Percentiles rank a stretch among this genome's conserved stretches.
Conservation (phyloP, 1,140 invertebrate genomes). For the Lasaia peninsularis region DNA sequence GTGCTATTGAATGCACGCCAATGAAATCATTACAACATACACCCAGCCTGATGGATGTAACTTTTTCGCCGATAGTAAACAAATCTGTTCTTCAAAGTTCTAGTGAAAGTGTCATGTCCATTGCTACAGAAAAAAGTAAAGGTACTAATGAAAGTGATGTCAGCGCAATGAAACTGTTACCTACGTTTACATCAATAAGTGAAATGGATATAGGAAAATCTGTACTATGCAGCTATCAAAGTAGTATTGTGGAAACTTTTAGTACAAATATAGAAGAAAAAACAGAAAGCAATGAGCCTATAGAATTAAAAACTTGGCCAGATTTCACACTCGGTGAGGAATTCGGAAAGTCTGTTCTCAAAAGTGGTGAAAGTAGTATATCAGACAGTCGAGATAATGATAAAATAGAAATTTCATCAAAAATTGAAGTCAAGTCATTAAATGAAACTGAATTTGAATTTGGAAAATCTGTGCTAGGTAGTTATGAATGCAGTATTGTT, state of each 20-base stretch:
- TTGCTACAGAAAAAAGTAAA: slow-evolving; percentile 36
- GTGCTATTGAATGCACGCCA: slow-evolving; percentile 56
- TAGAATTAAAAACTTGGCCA: not conserved
- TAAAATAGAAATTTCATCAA: slow-evolving; percentile 7
- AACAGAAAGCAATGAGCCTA: not conserved
- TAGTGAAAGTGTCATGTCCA: slow-evolving; percentile 41
- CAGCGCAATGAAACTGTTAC: slow-evolving; percentile 36
- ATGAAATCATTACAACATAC: slow-evolving; percentile 46
- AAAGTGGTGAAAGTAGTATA: slow-evolving; percentile 5
- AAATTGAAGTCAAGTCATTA: slow-evolving; percentile 28
- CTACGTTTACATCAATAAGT: slow-evolving; percentile 43
- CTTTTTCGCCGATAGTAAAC: slow-evolving; percentile 60
- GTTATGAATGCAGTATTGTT: slow-evolving; percentile 38
- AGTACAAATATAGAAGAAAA: slow-evolving; percentile 7
- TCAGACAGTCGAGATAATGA: slow-evolving; percentile 15
- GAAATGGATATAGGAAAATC: slow-evolving; percentile 22
- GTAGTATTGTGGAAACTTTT: not conserved
- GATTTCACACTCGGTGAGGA: slow-evolving; percentile 1
- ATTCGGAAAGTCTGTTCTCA: not conserved
- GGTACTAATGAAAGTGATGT: slow-evolving; percentile 29
- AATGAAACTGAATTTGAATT: slow-evolving; percentile 43
- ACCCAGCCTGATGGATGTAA: slow-evolving; percentile 51
- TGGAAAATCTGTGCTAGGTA: slow-evolving; percentile 46
- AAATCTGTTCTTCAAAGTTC: slow-evolving; percentile 63
- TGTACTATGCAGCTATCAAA: slow-evolving; percentile 2